Percentiles rank a stretch among this genome's conserved stretches.
Evolutionary conservation across 1,140 invertebrate genomes (phyloP).

Genomic region (Aphelinus atriplicis): DNA sequence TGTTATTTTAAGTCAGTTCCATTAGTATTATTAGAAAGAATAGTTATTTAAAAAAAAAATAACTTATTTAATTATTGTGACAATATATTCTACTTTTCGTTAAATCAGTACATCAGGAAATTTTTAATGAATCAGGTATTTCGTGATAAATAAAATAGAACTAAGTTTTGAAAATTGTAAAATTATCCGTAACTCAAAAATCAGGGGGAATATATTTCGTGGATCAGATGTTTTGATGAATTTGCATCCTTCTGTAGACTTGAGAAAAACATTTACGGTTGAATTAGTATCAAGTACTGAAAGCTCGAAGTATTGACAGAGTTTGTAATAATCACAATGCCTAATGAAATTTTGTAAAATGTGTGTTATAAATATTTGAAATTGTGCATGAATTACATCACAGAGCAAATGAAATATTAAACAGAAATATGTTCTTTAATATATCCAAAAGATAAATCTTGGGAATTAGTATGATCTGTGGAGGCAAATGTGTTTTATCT

Average conservation of each 20-base stretch:
- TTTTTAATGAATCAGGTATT: too few species aligned
- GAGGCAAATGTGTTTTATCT: constrained; percentile 14
- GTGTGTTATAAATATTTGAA: background rate
- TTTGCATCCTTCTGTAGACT: too few species aligned
- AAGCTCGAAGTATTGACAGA: constrained; percentile 13
- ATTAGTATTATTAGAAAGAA: too few species aligned
- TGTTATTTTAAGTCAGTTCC: too few species aligned
- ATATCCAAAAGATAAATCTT: background rate
- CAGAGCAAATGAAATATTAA: background rate
- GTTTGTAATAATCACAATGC: background rate
- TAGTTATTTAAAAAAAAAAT: too few species aligned
- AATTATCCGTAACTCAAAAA: background rate
- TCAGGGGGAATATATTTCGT: too few species aligned
- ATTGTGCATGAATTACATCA: constrained; percentile 7
- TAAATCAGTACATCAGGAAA: too few species aligned
- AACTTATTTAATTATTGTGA: too few species aligned
- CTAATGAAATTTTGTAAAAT: constrained; percentile 13
- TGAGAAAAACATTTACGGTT: too few species aligned
- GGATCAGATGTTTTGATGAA: too few species aligned
- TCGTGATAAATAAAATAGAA: too few species aligned
- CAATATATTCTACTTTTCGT: too few species aligned
- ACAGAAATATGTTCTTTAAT: background rate
- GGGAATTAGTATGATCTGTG: constrained; percentile 4
- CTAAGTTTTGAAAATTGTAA: background rate
- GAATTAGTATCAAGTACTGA: background rate